Evolutionary conservation across 2,113 vertebrate species (phyloP), one percentile per base, ranked within the genome.

Genomic region (Rostratula benghalensis): DNA sequence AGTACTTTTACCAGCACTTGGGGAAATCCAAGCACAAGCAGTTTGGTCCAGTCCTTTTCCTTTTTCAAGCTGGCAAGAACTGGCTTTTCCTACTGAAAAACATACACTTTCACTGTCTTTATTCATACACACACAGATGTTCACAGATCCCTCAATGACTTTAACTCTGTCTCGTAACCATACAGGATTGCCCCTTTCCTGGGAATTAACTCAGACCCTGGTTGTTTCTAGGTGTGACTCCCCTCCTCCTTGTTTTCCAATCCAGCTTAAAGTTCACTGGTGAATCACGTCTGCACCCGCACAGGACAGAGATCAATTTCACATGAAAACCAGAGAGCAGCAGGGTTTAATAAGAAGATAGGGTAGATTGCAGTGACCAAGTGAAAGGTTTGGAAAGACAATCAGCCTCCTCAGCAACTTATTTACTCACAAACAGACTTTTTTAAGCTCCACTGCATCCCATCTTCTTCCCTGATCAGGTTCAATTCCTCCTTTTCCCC

Each of bases 311-410:
- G 9, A 48, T n/a, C 2, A 80, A 24, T 7, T 4, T 83, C 8
- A n/a, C 8, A 31, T 1, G 21, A 46, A 85, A 91, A 82, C 0
- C 2, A 5, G 1, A 1, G 2, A 37, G 27, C 30, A 14, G 5
- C 14, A 15, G 8, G 2, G 2, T 69, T 70, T 56, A 64, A n/a
- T 11, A 28, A 65, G 18, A 64, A 68, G 21, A 14, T 3, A 63
- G 10, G 1, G 5, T 37, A 21, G 8, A 46, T 7, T 70, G 19
- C 56, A 83, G 19, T n/a, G 23, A 43, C 11, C 3, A 6, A 35
- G 15, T 7, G 8, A 92, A 73, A 8, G 12, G 2, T 35, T 68
- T 60, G 53, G 11, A 37, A 20, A 84, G 51, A 77, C 2, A 53
- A 45, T 19, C 14, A 77, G 4, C 50, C 23, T 45, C 2, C 28